Base-by-base conservation (phyloP, 2,888 invertebrate species). In the Dyspetes luteomarginatus region DNA sequence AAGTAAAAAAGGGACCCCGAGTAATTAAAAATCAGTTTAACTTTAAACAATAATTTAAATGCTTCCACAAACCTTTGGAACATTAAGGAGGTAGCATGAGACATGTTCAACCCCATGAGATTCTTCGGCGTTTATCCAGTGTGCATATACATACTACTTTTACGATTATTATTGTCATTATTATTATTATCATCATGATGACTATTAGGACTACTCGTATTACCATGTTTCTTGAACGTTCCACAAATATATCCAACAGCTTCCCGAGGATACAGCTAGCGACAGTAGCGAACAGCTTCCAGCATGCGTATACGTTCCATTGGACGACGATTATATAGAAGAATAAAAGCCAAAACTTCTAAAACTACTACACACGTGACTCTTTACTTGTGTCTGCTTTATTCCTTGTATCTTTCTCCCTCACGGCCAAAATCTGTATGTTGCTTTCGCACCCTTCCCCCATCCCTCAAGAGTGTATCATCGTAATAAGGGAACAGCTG, bases 401-500 rank as follows among this genome's bases (percentile, higher is more conserved):
- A 50, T 43, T 52, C 48, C 64, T 72, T 73, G n/a, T 60, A 64
- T 64, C 71, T 52, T 30, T 36, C 28, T 64, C 69, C 15, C 64
- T 64, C 15, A 12, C 5, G 24, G 45, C 45, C 55, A 30, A 48
- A 43, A 43, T 45, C 26, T 60, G 12, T 65, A 60, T 65, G 64
- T 79, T 64, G 60, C 73, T 56, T 50, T 78, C 62, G 74, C 68
- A 26, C 64, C 30, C 43, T 58, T 60, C 26, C 62, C 52, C 28
- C n/a, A 3, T 5, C 36, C 15, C 26, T 17, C 22, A 79, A 67
- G 83, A 84, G 85, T 86, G 85, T 88, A 86, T 87, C 83, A 84
- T 83, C 85, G 87, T 86, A 88, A 88, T 88, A 89, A 87, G 85
- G 88, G 85, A 89, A 87, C 88, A 89, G 88, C 89, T 88, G 88